Evolutionary conservation across 2,888 invertebrate species (phyloP).

Genomic region (Drosophila aldrichi): DNA sequence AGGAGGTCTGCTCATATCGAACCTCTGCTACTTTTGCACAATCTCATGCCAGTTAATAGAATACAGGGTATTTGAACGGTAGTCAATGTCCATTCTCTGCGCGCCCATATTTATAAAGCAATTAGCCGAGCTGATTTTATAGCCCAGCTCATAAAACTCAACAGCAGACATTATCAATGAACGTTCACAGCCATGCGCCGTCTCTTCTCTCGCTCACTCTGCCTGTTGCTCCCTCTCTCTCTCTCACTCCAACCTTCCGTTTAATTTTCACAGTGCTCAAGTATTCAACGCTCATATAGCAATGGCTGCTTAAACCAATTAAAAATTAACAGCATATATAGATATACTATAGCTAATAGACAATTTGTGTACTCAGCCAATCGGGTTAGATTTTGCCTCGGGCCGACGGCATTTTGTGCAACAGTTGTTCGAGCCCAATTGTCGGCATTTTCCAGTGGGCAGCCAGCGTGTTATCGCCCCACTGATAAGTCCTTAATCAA

Average conservation of each 20-base stretch:
- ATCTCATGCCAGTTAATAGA: background rate
- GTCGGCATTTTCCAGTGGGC: slow-evolving; percentile 40
- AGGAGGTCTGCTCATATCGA: background rate
- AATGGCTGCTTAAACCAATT: slow-evolving; percentile 76
- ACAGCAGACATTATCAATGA: slow-evolving; percentile 55
- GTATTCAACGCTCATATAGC: slow-evolving; percentile 30
- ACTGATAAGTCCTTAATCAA: slow-evolving; percentile 48
- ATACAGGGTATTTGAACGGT: slow-evolving; percentile 39
- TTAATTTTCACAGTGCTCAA: slow-evolving; percentile 19
- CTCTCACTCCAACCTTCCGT: background rate
- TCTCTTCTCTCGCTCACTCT: slow-evolving; percentile 3
- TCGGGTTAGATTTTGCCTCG: slow-evolving; percentile 57
- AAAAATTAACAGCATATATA: slow-evolving; percentile 62
- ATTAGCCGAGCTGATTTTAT: slow-evolving; percentile 72
- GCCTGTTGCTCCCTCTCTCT: background rate
- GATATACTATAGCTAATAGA: slow-evolving; percentile 65
- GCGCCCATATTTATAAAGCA: slow-evolving; percentile 72
- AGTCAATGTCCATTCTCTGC: slow-evolving; percentile 43
- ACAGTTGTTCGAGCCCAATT: slow-evolving; percentile 4
- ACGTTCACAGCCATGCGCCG: background rate
- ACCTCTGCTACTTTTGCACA: background rate
- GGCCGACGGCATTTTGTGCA: slow-evolving; percentile 64
- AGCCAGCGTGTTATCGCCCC: slow-evolving; percentile 44
- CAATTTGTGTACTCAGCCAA: slow-evolving; percentile 75
- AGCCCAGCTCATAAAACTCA: slow-evolving; percentile 63